These are phyloP conservation scores for Oxycera nigricornis DNA, from an alignment of 2,888 invertebrate genomes.

Conservation along the genomic window DNA sequence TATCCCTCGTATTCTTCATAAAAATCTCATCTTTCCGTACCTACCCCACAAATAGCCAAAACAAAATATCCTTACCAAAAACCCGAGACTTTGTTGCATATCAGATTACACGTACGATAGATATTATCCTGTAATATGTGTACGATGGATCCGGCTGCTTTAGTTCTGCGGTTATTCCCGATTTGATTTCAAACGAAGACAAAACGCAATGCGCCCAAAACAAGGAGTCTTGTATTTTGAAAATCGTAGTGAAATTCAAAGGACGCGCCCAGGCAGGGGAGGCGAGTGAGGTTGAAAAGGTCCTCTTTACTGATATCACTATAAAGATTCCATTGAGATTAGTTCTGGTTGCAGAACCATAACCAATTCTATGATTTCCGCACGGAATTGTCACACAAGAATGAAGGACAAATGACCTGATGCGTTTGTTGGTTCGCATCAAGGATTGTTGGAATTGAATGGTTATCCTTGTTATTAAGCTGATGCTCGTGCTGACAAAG, in stretches of 20 bases:
- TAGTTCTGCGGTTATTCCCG: slow-evolving; percentile 22
- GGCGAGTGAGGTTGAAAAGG: not conserved
- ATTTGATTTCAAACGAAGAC: not conserved
- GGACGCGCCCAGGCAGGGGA: not conserved
- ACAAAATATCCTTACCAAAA: slow-evolving; percentile 10
- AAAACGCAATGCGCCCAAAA: slow-evolving; percentile 11
- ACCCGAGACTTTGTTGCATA: slow-evolving; percentile 2
- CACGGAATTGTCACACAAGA: not conserved
- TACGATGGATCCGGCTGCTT: slow-evolving; percentile 24
- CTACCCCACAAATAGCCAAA: slow-evolving; percentile 6
- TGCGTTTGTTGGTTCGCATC: not conserved
- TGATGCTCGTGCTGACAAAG: slow-evolving; percentile 5
- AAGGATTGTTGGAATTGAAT: too few relatives aligned
- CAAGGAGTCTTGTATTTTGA: not conserved
- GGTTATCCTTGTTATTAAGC: slow-evolving; percentile 2
- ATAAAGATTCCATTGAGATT: slow-evolving; percentile 21
- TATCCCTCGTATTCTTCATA: slow-evolving; percentile 12
- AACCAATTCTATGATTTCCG: slow-evolving; percentile 29
- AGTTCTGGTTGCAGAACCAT: slow-evolving; percentile 15
- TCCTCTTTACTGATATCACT: not conserved
- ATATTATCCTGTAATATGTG: slow-evolving; percentile 15
- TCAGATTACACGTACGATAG: slow-evolving; percentile 31
- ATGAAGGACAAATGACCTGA: not conserved
- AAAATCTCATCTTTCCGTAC: slow-evolving; percentile 6
- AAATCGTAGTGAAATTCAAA: not conserved